phyloP scores from a whole-genome alignment of 2,888 invertebrate genomes.

The Macrosoma leucophasiata region DNA sequence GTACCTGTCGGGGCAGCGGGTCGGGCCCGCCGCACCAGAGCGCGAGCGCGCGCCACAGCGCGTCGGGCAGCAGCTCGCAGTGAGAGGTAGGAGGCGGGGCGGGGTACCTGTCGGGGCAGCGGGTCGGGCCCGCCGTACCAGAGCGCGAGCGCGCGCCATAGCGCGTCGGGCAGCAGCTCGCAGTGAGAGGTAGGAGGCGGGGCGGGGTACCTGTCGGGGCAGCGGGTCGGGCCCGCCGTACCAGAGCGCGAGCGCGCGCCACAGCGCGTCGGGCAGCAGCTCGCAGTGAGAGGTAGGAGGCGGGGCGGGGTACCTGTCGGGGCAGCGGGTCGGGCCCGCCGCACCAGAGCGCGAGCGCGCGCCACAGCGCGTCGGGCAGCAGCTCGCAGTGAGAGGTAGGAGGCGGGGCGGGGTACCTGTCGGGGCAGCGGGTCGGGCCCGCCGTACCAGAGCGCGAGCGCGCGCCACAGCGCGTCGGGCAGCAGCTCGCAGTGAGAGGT shows the following conservation, averaged over 20 bases:
- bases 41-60: slow-evolving; percentile 89
- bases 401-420: too few species aligned
- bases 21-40: slow-evolving; percentile 89
- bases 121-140: slow-evolving; percentile 90
- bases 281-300: too few species aligned
- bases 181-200: too few species aligned
- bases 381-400: too few species aligned
- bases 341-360: slow-evolving; percentile 80
- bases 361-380: slow-evolving; percentile 87
- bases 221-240: slow-evolving; percentile 86
- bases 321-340: too few species aligned
- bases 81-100: too few species aligned
- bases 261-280: slow-evolving; percentile 88
- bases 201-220: slow-evolving; percentile 83
- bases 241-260: slow-evolving; percentile 91
- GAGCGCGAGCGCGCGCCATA: slow-evolving; percentile 90
- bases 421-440: slow-evolving; percentile 85
- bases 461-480: slow-evolving; percentile 91
- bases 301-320: too few species aligned
- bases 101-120: slow-evolving; percentile 83
- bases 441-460: slow-evolving; percentile 90
- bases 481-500: slow-evolving; percentile 89
- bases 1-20: slow-evolving; percentile 84
- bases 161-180: slow-evolving; percentile 88
- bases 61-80: slow-evolving; percentile 90